Percentiles rank a stretch among this genome's conserved stretches.
Conservation (phyloP, 2,888 invertebrate species). For the Calephelis perditalis region DNA sequence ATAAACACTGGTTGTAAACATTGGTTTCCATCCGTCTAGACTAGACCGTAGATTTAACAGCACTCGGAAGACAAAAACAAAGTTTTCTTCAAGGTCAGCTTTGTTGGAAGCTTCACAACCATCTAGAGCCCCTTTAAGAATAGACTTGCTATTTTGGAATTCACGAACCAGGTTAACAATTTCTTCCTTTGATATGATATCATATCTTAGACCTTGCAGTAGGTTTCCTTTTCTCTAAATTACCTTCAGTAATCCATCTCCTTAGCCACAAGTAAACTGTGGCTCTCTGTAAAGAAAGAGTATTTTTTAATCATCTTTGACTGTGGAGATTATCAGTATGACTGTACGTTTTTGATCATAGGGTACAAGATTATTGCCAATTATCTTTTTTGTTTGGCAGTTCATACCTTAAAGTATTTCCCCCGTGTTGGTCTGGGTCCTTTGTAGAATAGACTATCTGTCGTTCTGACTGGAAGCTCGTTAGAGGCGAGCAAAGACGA, state of each 20-base stretch:
- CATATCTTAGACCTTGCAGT: not conserved
- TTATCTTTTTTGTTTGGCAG: not conserved
- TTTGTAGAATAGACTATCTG: not conserved
- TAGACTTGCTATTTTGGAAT: not conserved
- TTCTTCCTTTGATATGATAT: not conserved
- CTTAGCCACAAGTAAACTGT: constrained; percentile 4
- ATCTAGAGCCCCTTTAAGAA: too few species aligned
- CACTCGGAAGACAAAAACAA: too few species aligned
- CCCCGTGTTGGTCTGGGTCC: not conserved
- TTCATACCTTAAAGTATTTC: not conserved
- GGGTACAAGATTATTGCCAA: too few species aligned
- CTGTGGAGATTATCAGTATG: too few species aligned
- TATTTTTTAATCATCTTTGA: too few species aligned
- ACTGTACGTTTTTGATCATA: too few species aligned
- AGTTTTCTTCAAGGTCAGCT: too few species aligned
- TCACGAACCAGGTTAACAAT: not conserved
- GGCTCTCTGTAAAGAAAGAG: not conserved
- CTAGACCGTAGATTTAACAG: too few species aligned
- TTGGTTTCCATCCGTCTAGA: too few species aligned
- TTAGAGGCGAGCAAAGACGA: too few species aligned
- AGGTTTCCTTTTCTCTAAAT: not conserved
- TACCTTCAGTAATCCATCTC: not conserved
- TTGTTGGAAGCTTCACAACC: too few species aligned
- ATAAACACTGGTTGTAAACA: too few species aligned
- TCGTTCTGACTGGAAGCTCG: not conserved